Conservation (phyloP, 2,113 vertebrate genomes). For the Microcebus lehilahytsara region DNA sequence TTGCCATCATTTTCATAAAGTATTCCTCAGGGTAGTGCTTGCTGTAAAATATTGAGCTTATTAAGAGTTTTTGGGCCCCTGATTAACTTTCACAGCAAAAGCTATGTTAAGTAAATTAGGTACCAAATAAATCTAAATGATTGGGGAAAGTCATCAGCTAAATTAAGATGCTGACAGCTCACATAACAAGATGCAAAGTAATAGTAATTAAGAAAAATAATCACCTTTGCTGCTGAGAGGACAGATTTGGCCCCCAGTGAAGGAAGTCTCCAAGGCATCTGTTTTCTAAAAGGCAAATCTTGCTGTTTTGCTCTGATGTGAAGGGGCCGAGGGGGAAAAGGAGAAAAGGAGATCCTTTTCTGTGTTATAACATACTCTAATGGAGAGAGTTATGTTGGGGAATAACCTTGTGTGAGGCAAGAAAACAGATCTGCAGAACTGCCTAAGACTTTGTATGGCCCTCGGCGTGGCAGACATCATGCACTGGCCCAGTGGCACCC, state of each 20-base stretch:
- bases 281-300: slow-evolving; percentile 29
- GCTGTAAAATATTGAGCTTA: slow-evolving; percentile 70
- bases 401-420: not conserved
- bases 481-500: not conserved
- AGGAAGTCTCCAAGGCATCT: slow-evolving; percentile 25
- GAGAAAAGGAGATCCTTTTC: not conserved
- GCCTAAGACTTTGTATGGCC: not conserved
- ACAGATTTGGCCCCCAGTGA: slow-evolving; percentile 48
- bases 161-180: slow-evolving; percentile 63
- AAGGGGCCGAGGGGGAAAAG: not conserved
- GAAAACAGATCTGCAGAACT: not conserved
- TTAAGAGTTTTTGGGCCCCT: slow-evolving; percentile 69
- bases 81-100: slow-evolving; percentile 70
- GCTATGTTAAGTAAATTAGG: slow-evolving; percentile 73
- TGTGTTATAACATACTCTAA: not conserved
- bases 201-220: slow-evolving; percentile 75
- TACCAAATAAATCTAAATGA: slow-evolving; percentile 74
- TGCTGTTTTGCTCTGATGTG: slow-evolving; percentile 7
- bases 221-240: slow-evolving; percentile 65
- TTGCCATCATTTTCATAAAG: slow-evolving; percentile 64
- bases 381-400: not conserved
- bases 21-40: slow-evolving; percentile 52
- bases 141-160: slow-evolving; percentile 63
- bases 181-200: slow-evolving; percentile 61
- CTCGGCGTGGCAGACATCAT: not conserved